Base-by-base conservation (phyloP, 2,797 vertebrate genomes). In the Atherinosoma microstoma region DNA sequence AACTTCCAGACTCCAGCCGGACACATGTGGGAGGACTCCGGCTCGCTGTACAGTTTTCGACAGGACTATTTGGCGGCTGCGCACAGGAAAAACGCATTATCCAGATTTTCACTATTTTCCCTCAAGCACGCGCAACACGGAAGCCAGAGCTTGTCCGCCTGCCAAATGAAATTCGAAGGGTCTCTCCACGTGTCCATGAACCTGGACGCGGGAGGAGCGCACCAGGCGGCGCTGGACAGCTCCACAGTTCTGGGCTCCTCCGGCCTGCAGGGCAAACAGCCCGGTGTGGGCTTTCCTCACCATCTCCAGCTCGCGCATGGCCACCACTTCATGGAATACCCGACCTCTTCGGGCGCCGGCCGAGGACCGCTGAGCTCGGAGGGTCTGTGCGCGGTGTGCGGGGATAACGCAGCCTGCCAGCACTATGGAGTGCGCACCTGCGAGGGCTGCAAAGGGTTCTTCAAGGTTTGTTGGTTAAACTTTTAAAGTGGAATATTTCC, bases 401-500 rank as follows among this genome's bases (percentile, higher is more conserved):
- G 98, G 1, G 98, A 99, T 87, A 99, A 98, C 85, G 98, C 98
- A 0, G 96, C 97, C 35, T 98, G 97, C 78, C 97, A 99, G 87
- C 97, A 99, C 91, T 99, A 99, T 58, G 97, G 97, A 3, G 97
- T 98, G 63, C 96, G 97, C 89, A 98, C 97, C 49, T 98, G 97
- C 77, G 97, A 98, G 82, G 97, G 97, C 68, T 98, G 97, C 93
- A 99, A 98, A 87, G 97, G 98, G 2, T 98, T 99, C 88, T 98
- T 98, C 82, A 98, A 98, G 97, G 97, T 95, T 72, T 56, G 82
- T 49, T 54, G 18, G 22, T 10, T 27, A 29, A 29, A 29, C 3
- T 6, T 58, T 10, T 30, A 57, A 24, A 58, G 1, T 0, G 18
- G 53, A 71, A 54, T 32, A 15, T 34, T 8, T 49, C 2, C 30